Percentiles rank a stretch among this genome's conserved stretches.
Conservation (phyloP, 2,797 vertebrate genomes). For the Argentina silus region DNA sequence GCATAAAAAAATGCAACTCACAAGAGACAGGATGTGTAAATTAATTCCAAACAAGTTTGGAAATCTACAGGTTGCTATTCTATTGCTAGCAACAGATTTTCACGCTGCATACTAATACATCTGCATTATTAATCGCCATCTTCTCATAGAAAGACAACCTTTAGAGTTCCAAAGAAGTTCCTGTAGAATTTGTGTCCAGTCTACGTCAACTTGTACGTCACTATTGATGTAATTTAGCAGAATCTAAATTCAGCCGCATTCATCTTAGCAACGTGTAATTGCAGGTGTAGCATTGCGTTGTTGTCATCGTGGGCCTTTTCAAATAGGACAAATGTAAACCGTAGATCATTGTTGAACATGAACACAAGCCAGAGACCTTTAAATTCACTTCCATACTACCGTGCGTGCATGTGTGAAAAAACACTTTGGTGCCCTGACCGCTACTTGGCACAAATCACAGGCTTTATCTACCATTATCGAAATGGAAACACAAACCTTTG, state of each 20-base stretch:
- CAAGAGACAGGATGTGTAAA: too few relatives aligned
- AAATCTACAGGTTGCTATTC: too few relatives aligned
- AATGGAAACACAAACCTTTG: constrained; percentile 49
- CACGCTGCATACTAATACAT: too few relatives aligned
- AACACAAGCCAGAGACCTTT: constrained; percentile 25
- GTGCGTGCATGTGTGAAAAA: constrained; percentile 32
- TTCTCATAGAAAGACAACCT: too few relatives aligned
- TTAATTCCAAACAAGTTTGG: too few relatives aligned
- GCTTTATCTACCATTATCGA: constrained; percentile 19
- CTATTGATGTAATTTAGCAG: too few relatives aligned
- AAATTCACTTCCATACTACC: constrained; percentile 47
- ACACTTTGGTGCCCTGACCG: too few relatives aligned
- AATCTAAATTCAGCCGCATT: constrained; percentile 33
- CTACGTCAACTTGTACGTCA: too few relatives aligned
- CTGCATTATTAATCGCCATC: too few relatives aligned
- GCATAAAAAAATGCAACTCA: constrained; percentile 47
- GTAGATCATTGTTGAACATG: constrained; percentile 59
- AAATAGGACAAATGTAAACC: constrained; percentile 58
- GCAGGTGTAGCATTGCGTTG: constrained; percentile 63
- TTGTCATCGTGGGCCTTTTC: constrained; percentile 48
- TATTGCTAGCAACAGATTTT: too few relatives aligned
- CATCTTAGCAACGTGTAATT: constrained; percentile 56
- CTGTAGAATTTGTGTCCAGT: too few relatives aligned
- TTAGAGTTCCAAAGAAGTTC: too few relatives aligned
- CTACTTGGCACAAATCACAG: constrained; percentile 35